Base-by-base conservation (phyloP, 2,797 vertebrate species). In the Varecia variegata region DNA sequence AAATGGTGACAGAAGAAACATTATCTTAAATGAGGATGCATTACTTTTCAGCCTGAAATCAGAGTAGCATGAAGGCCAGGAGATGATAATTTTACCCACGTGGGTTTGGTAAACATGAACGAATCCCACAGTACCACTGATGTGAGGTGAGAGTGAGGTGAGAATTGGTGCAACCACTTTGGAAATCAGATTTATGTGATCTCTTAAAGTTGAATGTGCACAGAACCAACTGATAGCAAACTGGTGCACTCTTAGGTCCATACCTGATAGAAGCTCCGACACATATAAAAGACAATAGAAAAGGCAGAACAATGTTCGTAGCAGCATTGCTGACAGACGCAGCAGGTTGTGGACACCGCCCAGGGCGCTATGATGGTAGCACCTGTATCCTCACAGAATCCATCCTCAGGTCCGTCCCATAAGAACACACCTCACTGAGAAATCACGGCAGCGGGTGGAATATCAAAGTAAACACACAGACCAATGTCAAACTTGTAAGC, bases 391-490 rank as follows among this genome's bases (percentile, higher is more conserved):
- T 70, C 35, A 40, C 21, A 27, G 17, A 43, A 43, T 40, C 27
- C 1, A 43, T 43, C 68, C 23, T 17, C 25, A 27, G 1, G 13
- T 2, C 13, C 25, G 38, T 27, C 38, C 43, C 13, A 8, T 71
- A 17, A 18, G n/a, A 5, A 6, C 5, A 18, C 4, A n/a, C 3
- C 30, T 0, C 14, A 35, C 9, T 0, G 2, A 6, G 27, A n/a
- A 50, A 7, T 7, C 5, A 23, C 13, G 0, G 0, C 2, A 11
- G 27, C 2, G 18, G 18, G 21, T 0, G 38, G 25, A 25, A 21
- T 12, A 18, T 4, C 12, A 5, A 30, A 45, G 9, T 6, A 18
- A 65, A 47, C 45, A 47, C 45, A 47, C 45, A 47, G 45, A 12
- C 45, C 45, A 0, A 12, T 47, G 45, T 12, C 45, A 12, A 3